phyloP scores from a whole-genome alignment of 2,797 vertebrate genomes.

The Argentina silus region DNA sequence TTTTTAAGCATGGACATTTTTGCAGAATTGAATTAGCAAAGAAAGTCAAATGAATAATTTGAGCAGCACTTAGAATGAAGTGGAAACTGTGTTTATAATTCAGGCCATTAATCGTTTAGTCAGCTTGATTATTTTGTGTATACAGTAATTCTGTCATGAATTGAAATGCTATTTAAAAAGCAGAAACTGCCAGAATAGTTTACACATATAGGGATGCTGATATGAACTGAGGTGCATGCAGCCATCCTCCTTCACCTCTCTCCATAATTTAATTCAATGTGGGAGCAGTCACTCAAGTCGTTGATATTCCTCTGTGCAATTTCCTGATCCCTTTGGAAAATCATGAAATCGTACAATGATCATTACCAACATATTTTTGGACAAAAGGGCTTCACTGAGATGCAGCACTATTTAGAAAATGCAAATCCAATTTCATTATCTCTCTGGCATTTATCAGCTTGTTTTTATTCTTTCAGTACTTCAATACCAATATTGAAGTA shows the following conservation, averaged over 20 bases:
- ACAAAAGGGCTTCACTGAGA: no score
- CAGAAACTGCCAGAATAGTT: slow-evolving; percentile 23
- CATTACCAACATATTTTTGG: not conserved
- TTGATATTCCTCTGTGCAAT: not conserved
- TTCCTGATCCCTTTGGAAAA: not conserved
- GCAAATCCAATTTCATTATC: no score
- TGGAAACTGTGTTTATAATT: not conserved
- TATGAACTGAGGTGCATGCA: slow-evolving; percentile 20
- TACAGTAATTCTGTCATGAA: not conserved
- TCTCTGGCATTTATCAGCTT: no score
- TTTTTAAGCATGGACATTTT: no score
- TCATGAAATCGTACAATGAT: not conserved
- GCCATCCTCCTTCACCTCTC: slow-evolving; percentile 34
- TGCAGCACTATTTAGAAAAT: no score
- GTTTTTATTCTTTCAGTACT: no score
- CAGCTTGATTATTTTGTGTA: slow-evolving; percentile 1
- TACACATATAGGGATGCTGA: slow-evolving; percentile 10
- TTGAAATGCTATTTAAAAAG: slow-evolving; percentile 24
- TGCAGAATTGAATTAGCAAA: no score
- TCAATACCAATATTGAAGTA: no score
- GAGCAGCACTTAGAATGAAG: no score
- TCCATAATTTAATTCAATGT: slow-evolving; percentile 40
- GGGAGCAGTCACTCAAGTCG: slow-evolving; percentile 47
- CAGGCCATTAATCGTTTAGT: not conserved
- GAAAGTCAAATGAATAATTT: no score